Evolutionary conservation across 2,113 vertebrate species (phyloP).

Genomic region (Athene cunicularia): DNA sequence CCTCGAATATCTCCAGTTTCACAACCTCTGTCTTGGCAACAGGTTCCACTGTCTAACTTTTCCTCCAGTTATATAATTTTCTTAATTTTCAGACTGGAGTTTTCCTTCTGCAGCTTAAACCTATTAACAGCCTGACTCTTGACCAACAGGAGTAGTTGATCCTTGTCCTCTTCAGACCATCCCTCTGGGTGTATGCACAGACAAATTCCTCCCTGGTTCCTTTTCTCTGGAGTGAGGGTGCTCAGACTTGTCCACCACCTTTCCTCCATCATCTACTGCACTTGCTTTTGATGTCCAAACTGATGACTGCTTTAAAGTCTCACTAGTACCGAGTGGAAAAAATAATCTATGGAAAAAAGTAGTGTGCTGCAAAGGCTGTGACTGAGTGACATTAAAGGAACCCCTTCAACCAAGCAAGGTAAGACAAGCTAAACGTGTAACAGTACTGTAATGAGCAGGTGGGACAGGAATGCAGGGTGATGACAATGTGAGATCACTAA

Average conservation of each 20-base stretch:
- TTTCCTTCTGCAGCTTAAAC: constrained; percentile 25
- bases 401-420: neutral
- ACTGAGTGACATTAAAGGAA: neutral
- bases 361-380: neutral
- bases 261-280: neutral
- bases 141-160: constrained; percentile 44
- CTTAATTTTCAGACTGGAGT: constrained; percentile 35
- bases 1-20: constrained; percentile 58
- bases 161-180: constrained; percentile 18
- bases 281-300: neutral
- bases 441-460: accelerated
- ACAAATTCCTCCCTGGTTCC: neutral
- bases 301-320: neutral
- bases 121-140: constrained; percentile 59
- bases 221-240: neutral
- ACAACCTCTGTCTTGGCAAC: constrained; percentile 67
- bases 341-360: neutral
- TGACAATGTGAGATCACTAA: neutral
- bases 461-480: neutral
- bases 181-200: neutral
- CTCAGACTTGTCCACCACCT: neutral
- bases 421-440: neutral
- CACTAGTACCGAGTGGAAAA: neutral
- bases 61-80: constrained; percentile 65
- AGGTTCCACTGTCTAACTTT: constrained; percentile 61